A percentile compares a stretch with the other conserved stretches of the same genome.
Evolutionary conservation across 2,797 vertebrate species (phyloP).

Genomic region (Falco columbarius): DNA sequence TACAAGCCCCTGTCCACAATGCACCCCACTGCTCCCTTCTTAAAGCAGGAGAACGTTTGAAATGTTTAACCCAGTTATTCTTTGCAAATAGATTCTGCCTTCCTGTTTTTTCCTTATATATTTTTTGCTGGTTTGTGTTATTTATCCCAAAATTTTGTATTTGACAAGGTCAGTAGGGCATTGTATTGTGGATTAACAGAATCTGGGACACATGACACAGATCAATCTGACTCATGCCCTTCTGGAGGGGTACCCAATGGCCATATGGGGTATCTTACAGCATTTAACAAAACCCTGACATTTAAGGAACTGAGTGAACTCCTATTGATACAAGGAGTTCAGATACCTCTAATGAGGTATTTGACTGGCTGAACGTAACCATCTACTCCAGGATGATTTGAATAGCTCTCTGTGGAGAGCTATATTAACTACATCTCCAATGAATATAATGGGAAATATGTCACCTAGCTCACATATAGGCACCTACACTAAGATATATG

Average conservation of each 20-base stretch:
- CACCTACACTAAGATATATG: not conserved
- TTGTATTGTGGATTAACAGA: not conserved
- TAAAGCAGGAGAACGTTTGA: not conserved
- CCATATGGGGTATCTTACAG: not conserved
- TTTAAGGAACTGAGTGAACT: not conserved
- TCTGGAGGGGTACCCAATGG: not conserved
- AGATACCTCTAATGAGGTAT: not conserved
- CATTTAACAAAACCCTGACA: not conserved
- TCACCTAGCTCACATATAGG: not conserved
- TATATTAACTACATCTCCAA: not conserved
- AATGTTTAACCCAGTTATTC: not conserved
- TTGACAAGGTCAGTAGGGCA: not conserved
- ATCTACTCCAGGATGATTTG: not conserved
- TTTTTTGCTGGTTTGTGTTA: not conserved
- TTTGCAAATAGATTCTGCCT: not conserved
- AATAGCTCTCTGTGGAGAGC: not conserved
- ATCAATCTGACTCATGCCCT: not conserved
- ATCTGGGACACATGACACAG: not conserved
- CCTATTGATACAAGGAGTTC: not conserved
- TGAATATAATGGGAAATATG: not conserved
- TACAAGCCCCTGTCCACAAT: not conserved
- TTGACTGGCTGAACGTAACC: not conserved
- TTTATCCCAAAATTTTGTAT: not conserved
- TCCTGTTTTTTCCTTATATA: not conserved
- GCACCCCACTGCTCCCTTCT: fast-evolving